phyloP scores from a whole-genome alignment of 2,888 invertebrate genomes.

The Cylloceria caligata region DNA sequence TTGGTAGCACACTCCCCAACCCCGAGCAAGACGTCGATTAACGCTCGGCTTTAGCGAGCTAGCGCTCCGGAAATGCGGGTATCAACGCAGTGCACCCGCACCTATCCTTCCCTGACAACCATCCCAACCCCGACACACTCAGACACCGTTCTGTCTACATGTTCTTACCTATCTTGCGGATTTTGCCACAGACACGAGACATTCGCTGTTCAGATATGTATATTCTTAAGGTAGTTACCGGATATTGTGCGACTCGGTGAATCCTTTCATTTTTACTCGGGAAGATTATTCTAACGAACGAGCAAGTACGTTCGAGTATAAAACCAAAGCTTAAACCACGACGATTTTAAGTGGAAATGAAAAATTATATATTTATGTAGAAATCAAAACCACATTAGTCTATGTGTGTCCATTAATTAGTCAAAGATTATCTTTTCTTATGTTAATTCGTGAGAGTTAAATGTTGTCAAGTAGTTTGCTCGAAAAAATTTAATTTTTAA shows the following conservation, averaged over 20 bases:
- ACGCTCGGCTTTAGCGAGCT: constrained; percentile 53
- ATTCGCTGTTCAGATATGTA: constrained; percentile 8
- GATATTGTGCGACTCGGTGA: background rate
- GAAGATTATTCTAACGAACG: background rate
- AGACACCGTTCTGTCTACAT: constrained; percentile 21
- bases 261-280: constrained; percentile 6
- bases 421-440: too few species aligned
- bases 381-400: too few species aligned
- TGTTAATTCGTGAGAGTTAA: too few species aligned
- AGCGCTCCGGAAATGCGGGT: constrained; percentile 55
- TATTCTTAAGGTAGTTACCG: constrained; percentile 14
- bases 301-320: too few species aligned
- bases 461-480: too few species aligned
- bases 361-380: too few species aligned
- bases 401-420: too few species aligned
- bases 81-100: constrained; percentile 55
- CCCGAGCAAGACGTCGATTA: constrained; percentile 53
- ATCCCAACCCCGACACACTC: constrained; percentile 11
- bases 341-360: too few species aligned
- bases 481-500: too few species aligned
- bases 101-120: constrained; percentile 30
- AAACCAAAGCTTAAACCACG: too few species aligned
- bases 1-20: constrained; percentile 10
- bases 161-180: constrained; percentile 24
- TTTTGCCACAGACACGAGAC: constrained; percentile 25